A percentile compares a stretch with the other conserved stretches of the same genome.
Conservation (phyloP, 2,113 vertebrate genomes). For the Heteronetta atricapilla region DNA sequence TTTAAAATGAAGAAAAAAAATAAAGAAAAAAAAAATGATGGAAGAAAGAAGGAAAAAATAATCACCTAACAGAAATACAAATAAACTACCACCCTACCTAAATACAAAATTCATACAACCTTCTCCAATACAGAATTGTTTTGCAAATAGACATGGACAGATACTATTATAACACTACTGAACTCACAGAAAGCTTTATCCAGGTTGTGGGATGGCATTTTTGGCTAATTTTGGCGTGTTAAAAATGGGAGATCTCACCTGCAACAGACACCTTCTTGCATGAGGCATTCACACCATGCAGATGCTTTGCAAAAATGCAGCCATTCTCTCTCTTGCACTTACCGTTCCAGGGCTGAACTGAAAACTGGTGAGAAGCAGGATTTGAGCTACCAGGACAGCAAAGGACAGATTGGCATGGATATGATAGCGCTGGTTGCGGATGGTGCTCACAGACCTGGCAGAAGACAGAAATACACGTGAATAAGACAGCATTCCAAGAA, state of each 20-base stretch:
- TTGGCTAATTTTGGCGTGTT: neutral
- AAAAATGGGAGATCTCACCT: fast-evolving
- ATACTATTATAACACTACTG: neutral
- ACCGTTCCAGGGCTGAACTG: conserved; percentile 86
- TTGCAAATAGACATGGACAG: neutral
- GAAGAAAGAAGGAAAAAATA: neutral
- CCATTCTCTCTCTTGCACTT: neutral
- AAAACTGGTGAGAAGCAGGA: conserved; percentile 91
- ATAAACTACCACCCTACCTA: neutral
- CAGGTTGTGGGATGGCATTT: neutral
- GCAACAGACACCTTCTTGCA: neutral
- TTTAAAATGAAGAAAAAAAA: neutral
- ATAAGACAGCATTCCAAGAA: neutral
- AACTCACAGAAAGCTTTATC: neutral
- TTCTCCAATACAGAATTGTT: neutral
- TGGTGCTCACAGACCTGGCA: conserved; percentile 90
- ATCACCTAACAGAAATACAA: neutral
- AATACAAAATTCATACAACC: neutral
- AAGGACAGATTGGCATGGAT: conserved; percentile 96
- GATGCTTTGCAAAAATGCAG: neutral
- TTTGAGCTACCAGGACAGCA: conserved; percentile 91
- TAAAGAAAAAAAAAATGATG: too few species aligned
- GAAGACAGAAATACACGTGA: neutral
- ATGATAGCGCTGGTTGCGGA: conserved; percentile 94
- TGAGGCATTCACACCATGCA: neutral